Evolutionary conservation across 2,888 invertebrate genomes (phyloP), one percentile per base, ranked within the genome.

Genomic region (Scaptomyza reducta): DNA sequence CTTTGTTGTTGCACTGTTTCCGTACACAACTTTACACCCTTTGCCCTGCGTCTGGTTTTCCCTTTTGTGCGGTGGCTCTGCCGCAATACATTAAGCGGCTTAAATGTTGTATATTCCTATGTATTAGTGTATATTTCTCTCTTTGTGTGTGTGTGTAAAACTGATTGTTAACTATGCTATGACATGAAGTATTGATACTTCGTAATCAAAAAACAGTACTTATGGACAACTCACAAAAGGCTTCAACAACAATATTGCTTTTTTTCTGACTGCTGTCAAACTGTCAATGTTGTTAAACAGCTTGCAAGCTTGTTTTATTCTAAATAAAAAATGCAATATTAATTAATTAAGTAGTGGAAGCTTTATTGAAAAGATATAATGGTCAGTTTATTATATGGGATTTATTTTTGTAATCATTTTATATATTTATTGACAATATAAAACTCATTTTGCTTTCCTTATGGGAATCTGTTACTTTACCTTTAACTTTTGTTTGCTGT

Each of bases 1-100:
- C 41, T 27, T 38, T n/a, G n/a, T 33, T 27, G 27, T 9, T 14
- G 14, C 35, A 25, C 5, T 14, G 5, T 29, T 42, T 35, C 50
- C 16, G 31, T 22, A 31, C 7, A 6, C 13, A 40, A 16, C 40
- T 38, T 14, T 38, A 38, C 14, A 38, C 35, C n/a, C 6, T 14
- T 7, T 35, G n/a, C 16, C 3, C 27, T 27, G 22, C 0, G 16
- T 4, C 2, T 3, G 16, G 16, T 40, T 10, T 50, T 56, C 55
- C 40, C 60, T 9, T 70, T 66, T 58, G 58, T 70, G 55, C 27
- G 51, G 22, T 50, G 35, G 33, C 46, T 46, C 42, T 31, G 51
- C 22, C 47, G 61, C 56, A 55, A 73, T 58, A 74, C 47, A 45
- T 61, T 56, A 74, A 74, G 70, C 70, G 41, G 73, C 61, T 74